A percentile compares a stretch with the other conserved stretches of the same genome.
Evolutionary conservation across 2,113 vertebrate species (phyloP).

Genomic region (Mirza zaza): DNA sequence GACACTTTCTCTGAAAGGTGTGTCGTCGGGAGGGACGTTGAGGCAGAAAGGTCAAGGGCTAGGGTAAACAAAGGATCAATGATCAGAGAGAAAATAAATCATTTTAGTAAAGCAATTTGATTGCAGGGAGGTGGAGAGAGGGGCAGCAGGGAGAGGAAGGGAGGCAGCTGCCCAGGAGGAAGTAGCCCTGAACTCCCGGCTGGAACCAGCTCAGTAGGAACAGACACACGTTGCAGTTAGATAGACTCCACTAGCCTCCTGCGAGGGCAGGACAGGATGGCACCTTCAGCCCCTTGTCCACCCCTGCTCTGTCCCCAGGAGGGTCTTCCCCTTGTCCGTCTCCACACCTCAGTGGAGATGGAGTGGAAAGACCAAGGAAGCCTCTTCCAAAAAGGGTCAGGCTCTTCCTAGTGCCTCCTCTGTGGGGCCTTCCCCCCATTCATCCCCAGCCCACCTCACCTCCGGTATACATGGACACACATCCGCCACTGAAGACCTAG

Average conservation of each 20-base stretch:
- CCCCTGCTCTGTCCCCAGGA: neutral
- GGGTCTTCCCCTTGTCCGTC: too few species aligned
- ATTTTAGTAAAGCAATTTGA: neutral
- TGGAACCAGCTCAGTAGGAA: neutral
- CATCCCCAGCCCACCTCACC: neutral
- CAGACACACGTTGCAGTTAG: fast-evolving
- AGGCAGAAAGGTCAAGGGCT: too few species aligned
- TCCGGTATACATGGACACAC: neutral
- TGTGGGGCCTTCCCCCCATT: neutral
- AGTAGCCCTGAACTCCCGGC: neutral
- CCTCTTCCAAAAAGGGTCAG: neutral
- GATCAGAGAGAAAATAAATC: neutral
- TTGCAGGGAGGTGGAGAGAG: neutral
- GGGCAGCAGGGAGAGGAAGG: neutral
- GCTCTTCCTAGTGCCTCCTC: neutral
- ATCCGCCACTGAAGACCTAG: fast-evolving
- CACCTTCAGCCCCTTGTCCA: neutral
- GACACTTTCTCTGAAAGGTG: neutral
- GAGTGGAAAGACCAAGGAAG: neutral
- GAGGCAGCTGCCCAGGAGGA: neutral
- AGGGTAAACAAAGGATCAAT: too few species aligned
- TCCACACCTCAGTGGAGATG: neutral
- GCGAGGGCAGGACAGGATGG: neutral
- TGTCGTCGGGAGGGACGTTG: neutral
- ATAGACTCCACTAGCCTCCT: neutral